A percentile compares a stretch with the other conserved stretches of the same genome.
These are phyloP conservation scores for Procambarus clarkii DNA, from an alignment of 1,140 invertebrate species.

Conservation along the genomic window DNA sequence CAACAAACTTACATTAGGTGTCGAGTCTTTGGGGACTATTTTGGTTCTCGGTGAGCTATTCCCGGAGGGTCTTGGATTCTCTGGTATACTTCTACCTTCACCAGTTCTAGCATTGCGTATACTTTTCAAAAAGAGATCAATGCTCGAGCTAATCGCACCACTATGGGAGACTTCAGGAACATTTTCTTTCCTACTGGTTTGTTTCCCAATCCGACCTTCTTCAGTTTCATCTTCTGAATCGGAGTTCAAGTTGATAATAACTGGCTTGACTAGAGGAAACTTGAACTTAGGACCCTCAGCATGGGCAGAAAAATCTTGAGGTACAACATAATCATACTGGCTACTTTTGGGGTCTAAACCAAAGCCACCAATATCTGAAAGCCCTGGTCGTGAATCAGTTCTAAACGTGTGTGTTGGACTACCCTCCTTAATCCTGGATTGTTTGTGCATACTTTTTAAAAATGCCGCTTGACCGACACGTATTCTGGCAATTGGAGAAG, in stretches of 20 bases:
- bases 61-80: neutral
- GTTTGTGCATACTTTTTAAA: neutral
- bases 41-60: neutral
- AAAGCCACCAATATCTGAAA: conserved; percentile 57
- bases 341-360: conserved; percentile 57
- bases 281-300: conserved; percentile 35
- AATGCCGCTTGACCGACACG: neutral
- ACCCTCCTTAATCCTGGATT: conserved; percentile 10
- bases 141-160: conserved; percentile 10
- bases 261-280: conserved; percentile 54
- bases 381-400: neutral
- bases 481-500: neutral
- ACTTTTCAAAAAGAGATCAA: conserved; percentile 35
- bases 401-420: conserved; percentile 38
- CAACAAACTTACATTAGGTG: neutral
- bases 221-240: conserved; percentile 46
- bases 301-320: neutral
- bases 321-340: conserved; percentile 28
- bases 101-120: conserved; percentile 34
- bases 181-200: neutral
- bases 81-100: neutral
- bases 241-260: conserved; percentile 55
- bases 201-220: neutral
- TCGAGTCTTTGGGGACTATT: neutral
- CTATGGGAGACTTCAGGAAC: neutral